These are phyloP conservation scores for Palythoa heliodiscus DNA, from an alignment of 92 coral and sea anemone genomes.

Conservation along the genomic window DNA sequence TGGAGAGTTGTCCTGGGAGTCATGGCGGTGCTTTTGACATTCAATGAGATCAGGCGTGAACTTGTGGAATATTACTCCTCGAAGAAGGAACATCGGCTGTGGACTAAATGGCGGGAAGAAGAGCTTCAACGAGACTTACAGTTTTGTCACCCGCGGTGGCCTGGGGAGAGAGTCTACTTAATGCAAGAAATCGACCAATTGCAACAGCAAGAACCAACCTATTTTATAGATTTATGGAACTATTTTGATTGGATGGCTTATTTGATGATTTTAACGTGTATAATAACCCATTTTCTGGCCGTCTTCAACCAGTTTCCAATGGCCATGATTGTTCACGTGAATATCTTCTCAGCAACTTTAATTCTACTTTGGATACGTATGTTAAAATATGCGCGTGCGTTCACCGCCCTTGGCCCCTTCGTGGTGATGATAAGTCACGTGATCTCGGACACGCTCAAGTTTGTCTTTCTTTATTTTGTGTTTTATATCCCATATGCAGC, in stretches of 20 bases:
- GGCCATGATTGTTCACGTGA: slow-evolving; percentile 62
- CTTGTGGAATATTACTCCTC: slow-evolving; percentile 74
- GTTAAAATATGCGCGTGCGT: slow-evolving; percentile 91
- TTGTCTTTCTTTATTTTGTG: slow-evolving; percentile 79
- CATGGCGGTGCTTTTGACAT: slow-evolving; percentile 71
- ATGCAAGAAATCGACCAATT: slow-evolving; percentile 88
- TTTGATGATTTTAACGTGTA: slow-evolving; percentile 65
- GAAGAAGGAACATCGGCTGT: slow-evolving; percentile 78
- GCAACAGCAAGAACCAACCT: slow-evolving; percentile 74
- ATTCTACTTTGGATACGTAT: slow-evolving; percentile 86
- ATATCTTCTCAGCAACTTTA: slow-evolving; percentile 77
- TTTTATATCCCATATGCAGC: slow-evolving; percentile 97
- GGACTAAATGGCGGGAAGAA: slow-evolving; percentile 89
- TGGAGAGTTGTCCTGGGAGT: slow-evolving; percentile 78
- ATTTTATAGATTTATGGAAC: slow-evolving; percentile 92
- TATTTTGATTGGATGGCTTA: slow-evolving; percentile 89
- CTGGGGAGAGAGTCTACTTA: slow-evolving; percentile 91
- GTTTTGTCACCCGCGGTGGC: slow-evolving; percentile 98
- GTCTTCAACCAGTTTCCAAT: slow-evolving; percentile 46
- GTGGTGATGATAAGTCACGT: slow-evolving; percentile 94
- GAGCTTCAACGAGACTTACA: slow-evolving; percentile 83
- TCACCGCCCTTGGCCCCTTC: slow-evolving; percentile 90
- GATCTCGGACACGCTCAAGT: slow-evolving; percentile 81
- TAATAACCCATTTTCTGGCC: slow-evolving; percentile 72
- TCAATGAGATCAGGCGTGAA: slow-evolving; percentile 82